Conservation (phyloP, 2,113 vertebrate species). For the Pica pica region DNA sequence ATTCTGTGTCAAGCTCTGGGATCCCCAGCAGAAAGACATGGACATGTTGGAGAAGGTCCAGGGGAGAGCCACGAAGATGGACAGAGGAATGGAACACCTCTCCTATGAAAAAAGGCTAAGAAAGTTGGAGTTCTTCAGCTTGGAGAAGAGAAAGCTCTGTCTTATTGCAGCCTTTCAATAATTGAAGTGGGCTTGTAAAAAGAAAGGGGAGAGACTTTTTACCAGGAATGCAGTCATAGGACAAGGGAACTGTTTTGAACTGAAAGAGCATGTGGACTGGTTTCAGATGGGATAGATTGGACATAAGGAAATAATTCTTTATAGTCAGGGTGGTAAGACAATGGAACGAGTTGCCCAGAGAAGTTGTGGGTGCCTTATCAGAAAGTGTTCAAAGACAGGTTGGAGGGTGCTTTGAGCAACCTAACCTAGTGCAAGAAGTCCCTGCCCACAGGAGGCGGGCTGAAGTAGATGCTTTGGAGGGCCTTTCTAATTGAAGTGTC, state of each 20-base stretch:
- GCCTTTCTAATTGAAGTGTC: background rate
- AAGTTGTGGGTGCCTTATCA: background rate
- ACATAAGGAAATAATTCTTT: background rate
- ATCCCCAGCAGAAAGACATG: background rate
- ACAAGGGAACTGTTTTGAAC: background rate
- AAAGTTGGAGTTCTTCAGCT: background rate
- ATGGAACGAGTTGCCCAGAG: background rate
- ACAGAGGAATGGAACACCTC: background rate
- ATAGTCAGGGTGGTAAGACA: background rate
- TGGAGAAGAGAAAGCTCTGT: background rate
- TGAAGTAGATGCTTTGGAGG: background rate
- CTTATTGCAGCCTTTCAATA: background rate
- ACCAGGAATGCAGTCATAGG: background rate
- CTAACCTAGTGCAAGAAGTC: background rate
- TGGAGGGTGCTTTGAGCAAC: background rate
- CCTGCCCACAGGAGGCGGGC: accelerated
- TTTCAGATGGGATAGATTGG: background rate
- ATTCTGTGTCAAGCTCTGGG: background rate
- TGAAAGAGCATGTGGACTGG: background rate
- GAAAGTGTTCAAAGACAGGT: background rate
- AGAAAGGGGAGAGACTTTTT: background rate
- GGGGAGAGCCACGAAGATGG: background rate
- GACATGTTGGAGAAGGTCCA: background rate
- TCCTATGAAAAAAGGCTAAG: background rate
- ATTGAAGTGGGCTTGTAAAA: background rate